Evolutionary conservation across 2,797 vertebrate species (phyloP), one percentile per base, ranked within the genome.

Genomic region (Discoglossus pictus): DNA sequence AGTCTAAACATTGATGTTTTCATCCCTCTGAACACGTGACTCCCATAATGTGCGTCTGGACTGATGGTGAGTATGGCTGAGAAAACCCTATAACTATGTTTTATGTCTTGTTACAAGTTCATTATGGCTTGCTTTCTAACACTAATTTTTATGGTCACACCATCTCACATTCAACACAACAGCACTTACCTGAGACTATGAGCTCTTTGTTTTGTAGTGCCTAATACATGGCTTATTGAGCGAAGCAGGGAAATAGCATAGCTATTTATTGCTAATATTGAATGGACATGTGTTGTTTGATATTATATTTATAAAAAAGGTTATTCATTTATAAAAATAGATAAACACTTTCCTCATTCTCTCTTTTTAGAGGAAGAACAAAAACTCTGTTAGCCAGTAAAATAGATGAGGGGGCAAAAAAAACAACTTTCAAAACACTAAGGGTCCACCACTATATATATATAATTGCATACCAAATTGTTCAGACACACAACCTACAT

Each of bases 181-280:
- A 16, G 51, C 72, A 65, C 76, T 73, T 84, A 78, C 74, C 62
- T 82, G 73, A 74, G 76, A 80, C 72, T 84, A 75, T 83, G 75
- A 87, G 72, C 61, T 73, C 84, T 87, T 86, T 89, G 82, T 88
- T 86, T 78, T 76, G 31, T 75, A 72, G 74, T 69, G 79, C 81
- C 83, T 84, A 88, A 83, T 82, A 82, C 75, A 77, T 54, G 0
- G 0, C 73, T 82, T 78, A 71, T 9, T 21, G 63, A 74, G 82
- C 69, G 73, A 69, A 76, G 71, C 72, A 84, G 81, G 79, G 86
- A 85, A 82, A 82, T 82, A 75, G 81, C 66, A 76, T 74, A 73
- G 56, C 65, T 63, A 80, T 61, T 75, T 70, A 78, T 65, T 75
- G 73, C 75, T 81, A 68, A 72, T 59, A 76, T 58, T 81, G 79